Evolutionary conservation across 1,140 invertebrate species (phyloP).

Genomic region (Hyles vespertilio): DNA sequence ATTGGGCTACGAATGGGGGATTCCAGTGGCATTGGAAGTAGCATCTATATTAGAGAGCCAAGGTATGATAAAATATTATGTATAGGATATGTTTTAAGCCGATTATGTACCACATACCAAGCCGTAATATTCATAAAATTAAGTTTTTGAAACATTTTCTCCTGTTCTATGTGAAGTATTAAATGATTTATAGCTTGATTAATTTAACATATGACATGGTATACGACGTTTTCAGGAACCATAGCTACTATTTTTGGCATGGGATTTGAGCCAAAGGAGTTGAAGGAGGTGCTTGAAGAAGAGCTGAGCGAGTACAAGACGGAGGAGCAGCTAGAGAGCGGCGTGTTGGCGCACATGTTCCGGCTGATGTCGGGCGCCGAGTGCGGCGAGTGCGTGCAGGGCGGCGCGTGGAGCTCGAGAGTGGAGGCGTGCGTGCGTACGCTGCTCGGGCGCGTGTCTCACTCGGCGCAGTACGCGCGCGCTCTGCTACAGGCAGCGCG

Average conservation of each 20-base stretch:
- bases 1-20: slow-evolving; percentile 47
- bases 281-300: slow-evolving; percentile 27
- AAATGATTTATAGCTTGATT: too few relatives aligned
- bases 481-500: slow-evolving; percentile 35
- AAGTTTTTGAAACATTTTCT: too few relatives aligned
- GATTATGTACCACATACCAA: too few relatives aligned
- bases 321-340: slow-evolving; percentile 35
- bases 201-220: too few relatives aligned
- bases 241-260: slow-evolving; percentile 49
- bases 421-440: slow-evolving; percentile 28
- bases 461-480: slow-evolving; percentile 47
- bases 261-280: slow-evolving; percentile 36
- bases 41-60: slow-evolving; percentile 22
- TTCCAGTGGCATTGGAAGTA: slow-evolving; percentile 33
- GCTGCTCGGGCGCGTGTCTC: slow-evolving; percentile 31
- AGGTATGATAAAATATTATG: slow-evolving; percentile 12
- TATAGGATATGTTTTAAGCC: too few relatives aligned
- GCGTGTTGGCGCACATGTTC: slow-evolving; percentile 36
- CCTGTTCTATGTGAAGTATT: too few relatives aligned
- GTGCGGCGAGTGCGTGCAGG: slow-evolving; percentile 8
- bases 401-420: slow-evolving; percentile 36
- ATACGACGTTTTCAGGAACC: not conserved
- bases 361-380: slow-evolving; percentile 26
- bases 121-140: too few relatives aligned
- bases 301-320: slow-evolving; percentile 28